Base-by-base conservation (phyloP, 2,888 invertebrate genomes). In the Opisthograptis luteolata region DNA sequence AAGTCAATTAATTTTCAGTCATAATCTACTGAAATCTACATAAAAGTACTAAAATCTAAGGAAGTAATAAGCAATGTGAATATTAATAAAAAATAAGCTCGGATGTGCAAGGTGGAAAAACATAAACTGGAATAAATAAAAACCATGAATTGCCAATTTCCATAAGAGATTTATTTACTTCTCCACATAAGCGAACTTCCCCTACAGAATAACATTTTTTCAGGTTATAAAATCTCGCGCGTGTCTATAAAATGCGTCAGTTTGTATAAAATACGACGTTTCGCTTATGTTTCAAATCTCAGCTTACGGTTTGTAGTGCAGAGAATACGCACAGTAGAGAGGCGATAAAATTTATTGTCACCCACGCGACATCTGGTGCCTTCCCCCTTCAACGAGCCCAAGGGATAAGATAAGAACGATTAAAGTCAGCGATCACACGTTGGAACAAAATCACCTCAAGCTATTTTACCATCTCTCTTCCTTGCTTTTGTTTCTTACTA, bases 311-410 rank as follows among this genome's bases (percentile, higher is more conserved):
- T 77, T 81, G 85, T 84, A 83, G 84, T 81, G 81, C 62, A 64
- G 76, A 76, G 79, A 79, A 79, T 85, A 84, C 86, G 84, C 83
- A 81, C 79, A 75, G 82, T 79, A 76, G 81, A 81, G 79, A 78
- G 80, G 79, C 84, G 84, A 87, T 88, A 87, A 87, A 90, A 88
- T 90, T 88, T 90, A 89, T 88, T 87, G 87, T 88, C 89, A 84
- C 87, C 81, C 81, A 70, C 68, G 77, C 81, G 82, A 84, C 89
- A 90, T 89, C 89, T 90, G 88, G 84, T 86, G 82, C 85, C 82
- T 70, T 80, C 85, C 81, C 76, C 69, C 65, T 62, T 40, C 40
- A 32, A 41, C 54, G 35, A 64, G 52, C 3, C 5, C 64, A 70
- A 76, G 67, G 19, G 1, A 61, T 1, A 41, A 55, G 49, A 15